Evolutionary conservation across 2,797 vertebrate genomes (phyloP).

Genomic region (Spatula clypeata): DNA sequence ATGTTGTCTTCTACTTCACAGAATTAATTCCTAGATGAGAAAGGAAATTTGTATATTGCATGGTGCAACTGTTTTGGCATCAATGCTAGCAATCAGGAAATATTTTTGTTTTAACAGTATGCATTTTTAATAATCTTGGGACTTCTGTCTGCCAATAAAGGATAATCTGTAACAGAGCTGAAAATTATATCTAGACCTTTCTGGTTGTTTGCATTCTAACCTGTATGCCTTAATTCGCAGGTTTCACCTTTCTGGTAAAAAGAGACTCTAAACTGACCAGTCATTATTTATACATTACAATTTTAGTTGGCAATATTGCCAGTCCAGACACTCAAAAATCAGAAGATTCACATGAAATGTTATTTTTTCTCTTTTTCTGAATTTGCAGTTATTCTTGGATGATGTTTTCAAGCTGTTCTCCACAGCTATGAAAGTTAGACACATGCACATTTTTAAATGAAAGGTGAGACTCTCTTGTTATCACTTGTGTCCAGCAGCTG

Average conservation of each 20-base stretch:
- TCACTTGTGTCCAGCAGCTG: constrained; percentile 57
- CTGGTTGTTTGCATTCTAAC: constrained; percentile 71
- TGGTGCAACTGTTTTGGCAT: constrained; percentile 80
- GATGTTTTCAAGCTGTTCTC: constrained; percentile 34
- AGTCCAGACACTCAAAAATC: not conserved
- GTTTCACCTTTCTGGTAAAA: constrained; percentile 56
- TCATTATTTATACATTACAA: constrained; percentile 1
- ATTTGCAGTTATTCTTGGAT: not conserved
- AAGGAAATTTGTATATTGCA: constrained; percentile 78
- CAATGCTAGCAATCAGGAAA: constrained; percentile 78
- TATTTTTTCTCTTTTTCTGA: not conserved
- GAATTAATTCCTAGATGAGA: constrained; percentile 76
- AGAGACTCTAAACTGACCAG: constrained; percentile 28
- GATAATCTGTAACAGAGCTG: constrained; percentile 67
- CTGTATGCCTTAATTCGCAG: constrained; percentile 42
- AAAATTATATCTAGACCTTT: constrained; percentile 70
- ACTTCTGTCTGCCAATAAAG: constrained; percentile 78
- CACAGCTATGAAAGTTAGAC: constrained; percentile 17
- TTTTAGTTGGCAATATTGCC: not conserved
- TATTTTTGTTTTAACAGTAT: constrained; percentile 79
- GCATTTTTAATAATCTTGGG: constrained; percentile 83
- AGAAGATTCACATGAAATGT: not conserved
- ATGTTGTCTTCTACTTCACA: constrained; percentile 11
- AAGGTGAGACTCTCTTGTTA: constrained; percentile 68
- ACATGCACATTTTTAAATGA: constrained; percentile 52